These are phyloP conservation scores for Sardina pilchardus DNA, from an alignment of 2,113 vertebrate genomes.

Conservation along the genomic window DNA sequence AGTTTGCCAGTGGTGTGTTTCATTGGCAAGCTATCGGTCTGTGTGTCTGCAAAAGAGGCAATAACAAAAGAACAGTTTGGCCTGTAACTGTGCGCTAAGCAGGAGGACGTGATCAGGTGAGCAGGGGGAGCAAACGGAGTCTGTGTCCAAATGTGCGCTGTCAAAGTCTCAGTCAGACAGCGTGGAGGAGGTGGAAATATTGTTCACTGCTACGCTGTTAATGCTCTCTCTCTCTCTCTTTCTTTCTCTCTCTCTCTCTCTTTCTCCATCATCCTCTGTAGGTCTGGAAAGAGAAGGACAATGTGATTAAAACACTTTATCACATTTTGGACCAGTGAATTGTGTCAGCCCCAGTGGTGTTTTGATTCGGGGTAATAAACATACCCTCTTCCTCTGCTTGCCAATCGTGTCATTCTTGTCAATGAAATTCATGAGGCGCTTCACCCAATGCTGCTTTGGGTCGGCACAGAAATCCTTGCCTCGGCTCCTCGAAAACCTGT, in stretches of 20 bases:
- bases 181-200: no score
- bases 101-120: no score
- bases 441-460: slow-evolving; percentile 59
- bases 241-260: neutral
- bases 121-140: no score
- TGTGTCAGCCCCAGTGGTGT: neutral
- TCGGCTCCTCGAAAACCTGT: slow-evolving; percentile 62
- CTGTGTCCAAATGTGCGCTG: no score
- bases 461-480: slow-evolving; percentile 56
- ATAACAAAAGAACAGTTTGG: no score
- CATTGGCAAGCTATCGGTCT: no score
- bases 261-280: neutral
- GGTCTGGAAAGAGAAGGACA: neutral
- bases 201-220: no score
- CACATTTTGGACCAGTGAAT: neutral
- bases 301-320: neutral
- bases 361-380: neutral
- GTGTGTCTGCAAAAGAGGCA: no score
- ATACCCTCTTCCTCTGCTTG: no score
- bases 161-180: no score
- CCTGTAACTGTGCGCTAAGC: no score
- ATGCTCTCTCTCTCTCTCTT: neutral
- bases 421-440: slow-evolving; percentile 16
- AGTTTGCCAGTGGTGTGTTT: no score
- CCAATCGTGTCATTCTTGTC: slow-evolving; percentile 2